Base-by-base conservation (phyloP, 1,140 invertebrate species). In the Steinernema khuongi region DNA sequence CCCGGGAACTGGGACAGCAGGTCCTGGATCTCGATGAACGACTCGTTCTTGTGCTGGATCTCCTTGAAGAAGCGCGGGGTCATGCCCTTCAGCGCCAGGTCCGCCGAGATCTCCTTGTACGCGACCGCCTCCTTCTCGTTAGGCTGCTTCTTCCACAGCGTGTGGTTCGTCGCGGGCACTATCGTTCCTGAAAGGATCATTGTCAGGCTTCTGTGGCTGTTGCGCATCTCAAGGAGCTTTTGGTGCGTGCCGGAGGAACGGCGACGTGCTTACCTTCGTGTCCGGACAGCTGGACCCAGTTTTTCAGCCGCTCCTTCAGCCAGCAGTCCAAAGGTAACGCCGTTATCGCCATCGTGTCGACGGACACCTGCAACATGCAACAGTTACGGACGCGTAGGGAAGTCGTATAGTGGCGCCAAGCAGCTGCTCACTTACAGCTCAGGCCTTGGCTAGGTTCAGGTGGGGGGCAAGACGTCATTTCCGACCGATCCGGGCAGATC, bases 281-380 rank as follows among this genome's bases (percentile, higher is more conserved):
- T 0, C 95, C 95, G 18, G 93, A 93, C 66, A 97, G 86, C 86
- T 97, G 94, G 85, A 97, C 87, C 93, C 93, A 96, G 32, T 89
- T 89, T 76, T 90, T 90, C 30, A 88, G 87, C 74, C 90, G 88
- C 73, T 92, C 92, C 79, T 92, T 92, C 67, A 95, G 85, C 31
- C 95, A 87, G 28, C 93, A 89, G 82, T 94, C 92, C 79, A 92
- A 93, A 33, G 94, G 93, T 36, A 94, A 93, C 4, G 92, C 92
- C 71, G 92, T 93, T 76, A 96, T 87, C 83, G 96, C 94, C 79
- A 96, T 88, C 44, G 94, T 93, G 87, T 95, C 83, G 4, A 84
- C 84, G 36, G 80, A 81, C 30, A 85, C 79, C 83, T 84, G 50
- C 67, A 84, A 79, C 36, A 28, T 50, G 50, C 19, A 14, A 22